Conservation (phyloP, 2,888 invertebrate species). For the Dorcus parallelipipedus region DNA sequence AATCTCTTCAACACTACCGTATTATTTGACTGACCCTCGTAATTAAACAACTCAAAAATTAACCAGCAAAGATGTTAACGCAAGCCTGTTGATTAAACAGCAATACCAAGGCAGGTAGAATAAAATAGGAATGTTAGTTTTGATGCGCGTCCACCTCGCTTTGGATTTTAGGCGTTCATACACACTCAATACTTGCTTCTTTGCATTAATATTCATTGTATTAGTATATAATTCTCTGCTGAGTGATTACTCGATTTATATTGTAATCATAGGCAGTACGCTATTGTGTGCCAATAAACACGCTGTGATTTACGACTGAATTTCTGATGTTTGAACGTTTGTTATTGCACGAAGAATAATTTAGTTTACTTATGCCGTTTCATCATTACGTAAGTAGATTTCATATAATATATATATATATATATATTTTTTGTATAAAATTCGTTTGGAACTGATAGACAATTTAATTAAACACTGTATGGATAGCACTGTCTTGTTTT, state of each 20-base stretch:
- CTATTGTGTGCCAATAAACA: slow-evolving; percentile 13
- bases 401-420: no score
- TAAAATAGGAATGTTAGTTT: neutral
- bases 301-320: slow-evolving; percentile 7
- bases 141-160: neutral
- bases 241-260: slow-evolving; percentile 17
- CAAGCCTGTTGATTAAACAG: no score
- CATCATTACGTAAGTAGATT: neutral
- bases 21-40: no score
- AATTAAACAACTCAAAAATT: no score
- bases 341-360: no score
- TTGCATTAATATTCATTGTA: slow-evolving; percentile 18
- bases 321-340: neutral
- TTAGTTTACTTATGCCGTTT: neutral
- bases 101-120: no score
- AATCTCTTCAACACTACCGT: no score
- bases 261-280: slow-evolving; percentile 16
- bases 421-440: no score
- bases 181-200: slow-evolving; percentile 12
- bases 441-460: no score
- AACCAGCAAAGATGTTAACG: no score
- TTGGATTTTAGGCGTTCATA: neutral
- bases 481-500: no score
- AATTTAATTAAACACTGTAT: no score
- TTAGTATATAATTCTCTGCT: slow-evolving; percentile 3